These are phyloP conservation scores for Drosophila ogumai DNA, from an alignment of 1,140 invertebrate genomes.

Conservation along the genomic window DNA sequence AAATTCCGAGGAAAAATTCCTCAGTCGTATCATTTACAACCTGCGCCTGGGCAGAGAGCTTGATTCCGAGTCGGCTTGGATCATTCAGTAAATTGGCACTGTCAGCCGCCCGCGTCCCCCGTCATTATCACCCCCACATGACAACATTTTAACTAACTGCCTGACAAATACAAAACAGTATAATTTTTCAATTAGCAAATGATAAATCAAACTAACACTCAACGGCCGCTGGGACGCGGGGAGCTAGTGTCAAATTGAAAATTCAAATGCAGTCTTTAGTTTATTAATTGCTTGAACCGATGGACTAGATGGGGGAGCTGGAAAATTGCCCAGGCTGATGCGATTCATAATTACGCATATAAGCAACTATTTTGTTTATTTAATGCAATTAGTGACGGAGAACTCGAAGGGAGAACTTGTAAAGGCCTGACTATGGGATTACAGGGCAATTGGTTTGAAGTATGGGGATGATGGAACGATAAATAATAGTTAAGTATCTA, in stretches of 20 bases:
- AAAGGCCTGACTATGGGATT: constrained; percentile 30
- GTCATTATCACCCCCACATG: constrained; percentile 34
- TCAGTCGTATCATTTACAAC: constrained; percentile 72
- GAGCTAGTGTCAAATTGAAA: constrained; percentile 60
- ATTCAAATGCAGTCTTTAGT: constrained; percentile 74
- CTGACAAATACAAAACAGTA: constrained; percentile 78
- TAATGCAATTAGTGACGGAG: constrained; percentile 37
- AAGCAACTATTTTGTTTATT: constrained; percentile 59
- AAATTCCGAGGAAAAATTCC: constrained; percentile 82
- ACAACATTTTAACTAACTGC: constrained; percentile 80
- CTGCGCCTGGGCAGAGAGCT: constrained; percentile 43
- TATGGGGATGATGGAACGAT: constrained; percentile 18
- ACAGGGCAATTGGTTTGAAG: constrained; percentile 6
- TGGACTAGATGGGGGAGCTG: not conserved
- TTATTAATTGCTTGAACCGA: constrained; percentile 65
- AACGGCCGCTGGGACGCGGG: constrained; percentile 37
- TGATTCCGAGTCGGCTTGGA: constrained; percentile 52
- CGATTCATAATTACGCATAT: constrained; percentile 72
- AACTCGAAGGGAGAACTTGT: constrained; percentile 32
- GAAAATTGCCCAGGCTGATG: constrained; percentile 17
- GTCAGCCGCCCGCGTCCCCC: constrained; percentile 27
- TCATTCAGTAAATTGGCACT: constrained; percentile 82
- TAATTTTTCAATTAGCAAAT: constrained; percentile 84
- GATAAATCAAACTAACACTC: constrained; percentile 83
- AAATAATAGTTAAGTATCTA: not conserved